Evolutionary conservation across 1,140 invertebrate species (phyloP), one percentile per base, ranked within the genome.

Genomic region (Aphidius gifuensis): DNA sequence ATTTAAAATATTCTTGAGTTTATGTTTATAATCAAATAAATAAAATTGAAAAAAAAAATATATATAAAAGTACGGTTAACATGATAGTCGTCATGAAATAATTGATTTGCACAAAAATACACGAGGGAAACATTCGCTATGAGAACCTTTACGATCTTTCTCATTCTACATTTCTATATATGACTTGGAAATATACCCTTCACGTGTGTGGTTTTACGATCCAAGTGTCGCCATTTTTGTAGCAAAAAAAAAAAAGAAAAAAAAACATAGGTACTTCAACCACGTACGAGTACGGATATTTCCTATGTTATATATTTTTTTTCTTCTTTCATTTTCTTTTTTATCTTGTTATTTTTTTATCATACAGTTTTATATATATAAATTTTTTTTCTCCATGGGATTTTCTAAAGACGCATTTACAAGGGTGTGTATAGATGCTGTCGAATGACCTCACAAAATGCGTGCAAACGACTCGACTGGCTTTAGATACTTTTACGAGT

Each of bases 351-450:
- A 43, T 40, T 55, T 48, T 38, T 39, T 9, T 47, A 16, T 50
- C 43, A 21, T 42, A 4, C 6, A 11, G 9, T 43, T 23, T 54
- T 32, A 9, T 16, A 9, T 54, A 58, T 45, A 21, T 11, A 11
- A 16, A 6, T 11, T 60, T 60, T 60, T 58, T 56, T 53, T 57
- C 45, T 48, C 44, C 42, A 42, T 43, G 16, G 40, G 48, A 58
- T 66, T 63, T 48, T 57, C 44, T 43, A 44, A 38, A 43, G 65
- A 66, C 58, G 58, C 60, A 55, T 65, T 60, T 62, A 63, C 61
- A 63, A 56, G 43, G 54, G 43, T 23, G 23, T 56, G 58, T 61
- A 60, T 45, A 39, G 43, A 54, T 40, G 50, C 57, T 32, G 23
- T 32, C 51, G 58, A 44, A 61, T 58, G 60, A 61, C 58, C 55